Conservation (phyloP, 2,113 vertebrate genomes). For the Tautogolabrus adspersus region DNA sequence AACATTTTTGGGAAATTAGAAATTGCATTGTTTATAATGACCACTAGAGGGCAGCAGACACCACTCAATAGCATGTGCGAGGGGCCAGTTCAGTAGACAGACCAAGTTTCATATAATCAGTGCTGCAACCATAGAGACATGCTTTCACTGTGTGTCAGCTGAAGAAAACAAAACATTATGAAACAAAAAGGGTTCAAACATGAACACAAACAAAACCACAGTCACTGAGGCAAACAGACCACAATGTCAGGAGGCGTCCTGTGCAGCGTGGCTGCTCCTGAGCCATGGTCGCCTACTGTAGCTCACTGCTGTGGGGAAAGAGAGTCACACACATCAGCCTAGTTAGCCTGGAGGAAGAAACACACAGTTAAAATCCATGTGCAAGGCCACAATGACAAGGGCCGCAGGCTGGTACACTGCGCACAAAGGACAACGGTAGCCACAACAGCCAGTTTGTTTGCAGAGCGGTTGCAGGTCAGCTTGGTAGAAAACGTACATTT, state of each 20-base stretch:
- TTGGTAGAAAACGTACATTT: conserved; percentile 68
- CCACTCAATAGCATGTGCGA: conserved; percentile 68
- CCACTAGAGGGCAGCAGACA: conserved; percentile 81
- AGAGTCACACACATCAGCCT: conserved; percentile 65
- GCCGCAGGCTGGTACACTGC: conserved; percentile 70
- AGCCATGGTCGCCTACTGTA: conserved; percentile 58
- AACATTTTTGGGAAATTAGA: not conserved
- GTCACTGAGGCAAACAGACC: conserved; percentile 43
- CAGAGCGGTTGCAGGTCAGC: conserved; percentile 69
- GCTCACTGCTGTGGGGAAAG: conserved; percentile 59
- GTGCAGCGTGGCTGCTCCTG: conserved; percentile 31
- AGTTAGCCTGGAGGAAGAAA: conserved; percentile 73
- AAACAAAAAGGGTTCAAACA: conserved; percentile 52
- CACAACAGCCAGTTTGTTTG: conserved; percentile 67
- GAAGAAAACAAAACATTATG: conserved; percentile 36
- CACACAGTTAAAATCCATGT: conserved; percentile 78
- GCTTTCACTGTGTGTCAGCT: conserved; percentile 48
- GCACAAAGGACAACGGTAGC: conserved; percentile 78
- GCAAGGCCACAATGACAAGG: conserved; percentile 82
- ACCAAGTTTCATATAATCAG: conserved; percentile 38
- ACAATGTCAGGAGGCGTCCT: conserved; percentile 53
- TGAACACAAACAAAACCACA: conserved; percentile 62
- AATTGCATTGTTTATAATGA: not conserved
- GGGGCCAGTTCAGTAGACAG: not conserved
- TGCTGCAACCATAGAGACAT: conserved; percentile 50